These are phyloP conservation scores for Perccottus glenii DNA, from an alignment of 2,113 vertebrate species.

Conservation along the genomic window DNA sequence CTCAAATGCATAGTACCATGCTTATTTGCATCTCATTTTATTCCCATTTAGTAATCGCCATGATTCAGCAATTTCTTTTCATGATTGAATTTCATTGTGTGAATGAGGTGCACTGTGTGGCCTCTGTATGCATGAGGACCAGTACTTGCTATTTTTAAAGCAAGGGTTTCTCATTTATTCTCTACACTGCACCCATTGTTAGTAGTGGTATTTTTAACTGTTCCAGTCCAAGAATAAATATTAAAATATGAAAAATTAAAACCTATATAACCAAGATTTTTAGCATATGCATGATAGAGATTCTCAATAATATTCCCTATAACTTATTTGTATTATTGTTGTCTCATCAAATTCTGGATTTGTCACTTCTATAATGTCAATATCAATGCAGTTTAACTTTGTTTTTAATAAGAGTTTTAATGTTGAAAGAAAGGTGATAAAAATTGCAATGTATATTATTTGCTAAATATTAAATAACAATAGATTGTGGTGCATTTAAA, in stretches of 20 bases:
- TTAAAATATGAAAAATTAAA: not conserved
- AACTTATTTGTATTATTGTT: too few species aligned
- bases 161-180: not conserved
- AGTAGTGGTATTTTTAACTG: not conserved
- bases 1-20: conserved; percentile 63
- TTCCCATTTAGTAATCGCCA: conserved; percentile 65
- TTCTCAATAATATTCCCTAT: not conserved
- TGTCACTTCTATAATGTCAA: too few species aligned
- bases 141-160: not conserved
- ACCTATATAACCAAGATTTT: not conserved
- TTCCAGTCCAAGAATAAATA: not conserved
- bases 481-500: too few species aligned
- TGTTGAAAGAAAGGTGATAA: too few species aligned
- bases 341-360: too few species aligned
- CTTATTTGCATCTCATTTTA: conserved; percentile 75
- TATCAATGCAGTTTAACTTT: too few species aligned
- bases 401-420: too few species aligned
- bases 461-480: too few species aligned
- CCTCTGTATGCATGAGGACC: not conserved
- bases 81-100: conserved; percentile 69
- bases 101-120: conserved; percentile 33
- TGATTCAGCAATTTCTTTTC: conserved; percentile 64
- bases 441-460: too few species aligned
- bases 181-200: not conserved
- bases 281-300: not conserved